phyloP scores from a whole-genome alignment of 2,113 vertebrate species.

The Grus americana region DNA sequence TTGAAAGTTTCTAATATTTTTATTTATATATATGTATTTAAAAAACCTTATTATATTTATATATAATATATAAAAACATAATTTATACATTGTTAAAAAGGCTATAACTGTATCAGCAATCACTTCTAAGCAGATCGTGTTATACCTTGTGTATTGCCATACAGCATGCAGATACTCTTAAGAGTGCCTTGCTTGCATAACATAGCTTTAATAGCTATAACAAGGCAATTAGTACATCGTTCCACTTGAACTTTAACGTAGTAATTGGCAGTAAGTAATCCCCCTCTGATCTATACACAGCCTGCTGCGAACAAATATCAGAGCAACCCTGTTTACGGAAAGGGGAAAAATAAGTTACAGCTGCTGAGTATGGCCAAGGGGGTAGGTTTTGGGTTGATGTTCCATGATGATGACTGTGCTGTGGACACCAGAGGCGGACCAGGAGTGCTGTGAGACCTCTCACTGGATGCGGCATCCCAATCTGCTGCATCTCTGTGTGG shows the following conservation, averaged over 20 bases:
- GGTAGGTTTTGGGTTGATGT: neutral
- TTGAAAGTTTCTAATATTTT: neutral
- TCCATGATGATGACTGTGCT: rapidly evolving
- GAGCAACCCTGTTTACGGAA: neutral
- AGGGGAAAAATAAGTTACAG: neutral
- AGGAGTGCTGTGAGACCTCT: neutral
- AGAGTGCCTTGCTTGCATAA: constrained; percentile 42
- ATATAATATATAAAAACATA: neutral
- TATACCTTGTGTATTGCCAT: neutral
- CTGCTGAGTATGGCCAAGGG: neutral
- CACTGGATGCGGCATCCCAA: neutral
- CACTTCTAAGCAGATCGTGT: neutral
- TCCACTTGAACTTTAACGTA: constrained; percentile 56
- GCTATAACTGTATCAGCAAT: neutral
- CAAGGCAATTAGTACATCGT: constrained; percentile 59
- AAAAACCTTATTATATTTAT: neutral
- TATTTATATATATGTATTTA: neutral
- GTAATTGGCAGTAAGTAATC: constrained; percentile 42
- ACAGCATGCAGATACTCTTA: constrained; percentile 8
- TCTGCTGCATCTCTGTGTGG: neutral
- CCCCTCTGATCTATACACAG: neutral
- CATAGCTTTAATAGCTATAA: constrained; percentile 55
- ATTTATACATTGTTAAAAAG: neutral
- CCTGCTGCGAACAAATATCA: neutral
- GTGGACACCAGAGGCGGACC: neutral